phyloP scores from a whole-genome alignment of 2,113 vertebrate species.

The Gracilinanus agilis region DNA sequence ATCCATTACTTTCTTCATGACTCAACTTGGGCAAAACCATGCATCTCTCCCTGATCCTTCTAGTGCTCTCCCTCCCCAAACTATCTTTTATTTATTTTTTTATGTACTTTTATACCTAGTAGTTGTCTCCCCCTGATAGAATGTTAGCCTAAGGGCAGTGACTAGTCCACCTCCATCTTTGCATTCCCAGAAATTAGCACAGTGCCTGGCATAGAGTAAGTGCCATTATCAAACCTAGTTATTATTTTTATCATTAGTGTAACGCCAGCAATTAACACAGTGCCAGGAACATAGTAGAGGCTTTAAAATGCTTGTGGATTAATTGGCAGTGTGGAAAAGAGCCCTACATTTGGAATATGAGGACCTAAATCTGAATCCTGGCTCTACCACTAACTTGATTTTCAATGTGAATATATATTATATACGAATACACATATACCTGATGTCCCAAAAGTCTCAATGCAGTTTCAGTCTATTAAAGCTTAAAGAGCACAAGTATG shows the following conservation, averaged over 20 bases:
- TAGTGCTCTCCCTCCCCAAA: neutral
- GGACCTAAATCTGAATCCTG: neutral
- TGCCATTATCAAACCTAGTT: too few relatives aligned
- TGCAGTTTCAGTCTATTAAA: neutral
- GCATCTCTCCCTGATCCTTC: neutral
- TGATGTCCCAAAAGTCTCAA: neutral
- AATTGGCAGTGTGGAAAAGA: neutral
- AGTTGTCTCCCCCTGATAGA: neutral
- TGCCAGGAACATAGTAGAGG: neutral
- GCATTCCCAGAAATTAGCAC: neutral
- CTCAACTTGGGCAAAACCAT: neutral
- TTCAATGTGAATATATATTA: neutral
- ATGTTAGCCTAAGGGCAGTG: neutral
- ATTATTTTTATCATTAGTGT: too few relatives aligned
- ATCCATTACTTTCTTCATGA: neutral
- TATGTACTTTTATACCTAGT: neutral
- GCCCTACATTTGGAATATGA: neutral
- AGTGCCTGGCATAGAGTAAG: neutral
- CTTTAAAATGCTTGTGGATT: neutral
- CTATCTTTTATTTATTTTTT: neutral
- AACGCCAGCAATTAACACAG: neutral
- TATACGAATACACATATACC: neutral
- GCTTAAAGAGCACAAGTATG: neutral
- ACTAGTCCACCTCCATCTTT: neutral
- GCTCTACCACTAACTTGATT: neutral